Conservation (phyloP, 1,140 invertebrate species). For the Myzus persicae region DNA sequence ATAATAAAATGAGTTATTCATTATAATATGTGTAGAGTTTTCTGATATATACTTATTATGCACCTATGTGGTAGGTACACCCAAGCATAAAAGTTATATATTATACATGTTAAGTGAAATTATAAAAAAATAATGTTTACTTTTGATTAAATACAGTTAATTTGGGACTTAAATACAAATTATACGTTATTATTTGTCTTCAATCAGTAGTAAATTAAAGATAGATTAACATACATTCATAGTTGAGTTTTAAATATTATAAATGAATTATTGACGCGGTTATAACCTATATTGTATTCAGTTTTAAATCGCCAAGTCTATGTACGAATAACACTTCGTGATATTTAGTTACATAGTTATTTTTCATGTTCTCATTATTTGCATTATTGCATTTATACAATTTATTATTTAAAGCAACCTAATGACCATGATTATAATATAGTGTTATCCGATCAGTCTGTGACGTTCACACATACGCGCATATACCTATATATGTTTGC, state of each 20-base stretch:
- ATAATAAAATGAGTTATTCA: background rate
- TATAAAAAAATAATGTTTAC: background rate
- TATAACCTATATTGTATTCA: background rate
- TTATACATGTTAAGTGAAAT: too few species aligned
- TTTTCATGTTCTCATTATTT: background rate
- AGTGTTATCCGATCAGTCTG: background rate
- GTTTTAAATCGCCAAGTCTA: background rate
- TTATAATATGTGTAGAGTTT: background rate
- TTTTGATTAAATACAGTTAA: background rate
- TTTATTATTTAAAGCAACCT: background rate
- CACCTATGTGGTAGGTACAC: too few species aligned
- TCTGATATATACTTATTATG: too few species aligned
- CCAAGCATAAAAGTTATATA: too few species aligned
- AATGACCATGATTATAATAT: background rate
- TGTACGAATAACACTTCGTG: background rate
- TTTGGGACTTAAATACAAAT: background rate
- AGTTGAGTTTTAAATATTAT: background rate
- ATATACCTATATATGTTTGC: background rate
- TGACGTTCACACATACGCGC: background rate
- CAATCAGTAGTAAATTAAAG: background rate
- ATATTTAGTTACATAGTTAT: background rate
- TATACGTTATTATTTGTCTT: background rate
- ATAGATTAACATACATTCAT: background rate
- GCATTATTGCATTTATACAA: slow-evolving; percentile 12
- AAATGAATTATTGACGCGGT: background rate